Percentiles rank a stretch among this genome's conserved stretches.
Evolutionary conservation across 2,888 invertebrate genomes (phyloP).

Genomic region (Dasysyrphus albostriatus): DNA sequence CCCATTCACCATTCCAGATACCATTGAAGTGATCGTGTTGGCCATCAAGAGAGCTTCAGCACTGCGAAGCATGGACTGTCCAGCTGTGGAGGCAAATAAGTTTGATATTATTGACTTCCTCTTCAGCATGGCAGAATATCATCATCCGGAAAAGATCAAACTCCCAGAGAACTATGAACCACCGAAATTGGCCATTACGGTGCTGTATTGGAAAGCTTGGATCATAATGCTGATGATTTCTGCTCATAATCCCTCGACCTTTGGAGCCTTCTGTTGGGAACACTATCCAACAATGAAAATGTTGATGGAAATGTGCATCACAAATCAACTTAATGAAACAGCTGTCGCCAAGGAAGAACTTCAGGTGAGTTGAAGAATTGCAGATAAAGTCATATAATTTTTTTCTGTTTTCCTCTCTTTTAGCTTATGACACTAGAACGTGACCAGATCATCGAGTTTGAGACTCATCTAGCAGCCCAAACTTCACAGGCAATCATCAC

Average conservation of each 20-base stretch:
- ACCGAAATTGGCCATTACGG: slow-evolving; percentile 95
- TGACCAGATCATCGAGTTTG: slow-evolving; percentile 93
- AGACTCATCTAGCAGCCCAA: slow-evolving; percentile 95
- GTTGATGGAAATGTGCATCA: slow-evolving; percentile 98
- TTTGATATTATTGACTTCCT: slow-evolving; percentile 94
- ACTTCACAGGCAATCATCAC: slow-evolving; percentile 95
- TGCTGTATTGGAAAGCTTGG: slow-evolving; percentile 98
- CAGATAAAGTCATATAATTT: background rate
- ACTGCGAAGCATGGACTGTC: slow-evolving; percentile 89
- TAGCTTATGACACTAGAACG: slow-evolving; percentile 88
- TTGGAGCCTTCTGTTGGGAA: slow-evolving; percentile 94
- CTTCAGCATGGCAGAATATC: slow-evolving; percentile 95
- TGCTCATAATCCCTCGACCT: slow-evolving; percentile 95
- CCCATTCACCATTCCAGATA: slow-evolving; percentile 91
- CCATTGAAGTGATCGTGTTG: slow-evolving; percentile 93
- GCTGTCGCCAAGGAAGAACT: slow-evolving; percentile 87
- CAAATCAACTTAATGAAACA: slow-evolving; percentile 87
- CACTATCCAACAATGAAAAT: slow-evolving; percentile 95
- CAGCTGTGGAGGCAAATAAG: slow-evolving; percentile 90
- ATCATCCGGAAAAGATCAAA: slow-evolving; percentile 95
- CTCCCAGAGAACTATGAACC: slow-evolving; percentile 92
- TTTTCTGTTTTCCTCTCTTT: slow-evolving; percentile 49
- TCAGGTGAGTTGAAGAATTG: slow-evolving; percentile 83
- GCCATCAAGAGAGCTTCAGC: slow-evolving; percentile 93
- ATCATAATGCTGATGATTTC: slow-evolving; percentile 92